These are phyloP conservation scores for Sceloporus tristichus DNA, from an alignment of 2,113 vertebrate genomes.

Conservation along the genomic window DNA sequence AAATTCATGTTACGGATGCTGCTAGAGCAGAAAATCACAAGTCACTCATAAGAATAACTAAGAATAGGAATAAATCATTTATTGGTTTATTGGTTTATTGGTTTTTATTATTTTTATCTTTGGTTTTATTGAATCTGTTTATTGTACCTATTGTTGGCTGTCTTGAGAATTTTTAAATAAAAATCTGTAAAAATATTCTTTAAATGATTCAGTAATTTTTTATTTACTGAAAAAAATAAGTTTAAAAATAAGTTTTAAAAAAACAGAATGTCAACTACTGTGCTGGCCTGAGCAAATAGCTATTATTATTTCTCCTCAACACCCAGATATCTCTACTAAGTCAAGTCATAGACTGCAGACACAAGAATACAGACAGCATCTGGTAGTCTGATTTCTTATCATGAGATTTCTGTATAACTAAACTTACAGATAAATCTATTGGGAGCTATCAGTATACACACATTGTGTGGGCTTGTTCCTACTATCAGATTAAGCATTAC, in stretches of 20 bases:
- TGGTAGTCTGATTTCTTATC: slow-evolving; percentile 34
- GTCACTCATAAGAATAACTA: neutral
- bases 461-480: slow-evolving; percentile 30
- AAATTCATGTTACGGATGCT: neutral
- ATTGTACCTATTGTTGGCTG: too few relatives aligned
- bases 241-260: neutral
- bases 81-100: too few relatives aligned
- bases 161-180: too few relatives aligned
- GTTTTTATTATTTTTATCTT: too few relatives aligned
- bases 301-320: neutral
- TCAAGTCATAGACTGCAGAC: slow-evolving; percentile 5
- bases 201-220: neutral
- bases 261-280: neutral
- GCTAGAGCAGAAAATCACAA: neutral
- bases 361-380: slow-evolving; percentile 16
- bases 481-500: slow-evolving; percentile 15
- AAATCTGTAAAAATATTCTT: too few relatives aligned
- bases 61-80: too few relatives aligned
- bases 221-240: too few relatives aligned
- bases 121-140: too few relatives aligned
- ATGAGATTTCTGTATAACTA: neutral
- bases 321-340: neutral
- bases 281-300: neutral
- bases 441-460: neutral
- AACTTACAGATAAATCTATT: slow-evolving; percentile 23